Base-by-base conservation (phyloP, 2,797 vertebrate genomes). In the Oreochromis mossambicus region DNA sequence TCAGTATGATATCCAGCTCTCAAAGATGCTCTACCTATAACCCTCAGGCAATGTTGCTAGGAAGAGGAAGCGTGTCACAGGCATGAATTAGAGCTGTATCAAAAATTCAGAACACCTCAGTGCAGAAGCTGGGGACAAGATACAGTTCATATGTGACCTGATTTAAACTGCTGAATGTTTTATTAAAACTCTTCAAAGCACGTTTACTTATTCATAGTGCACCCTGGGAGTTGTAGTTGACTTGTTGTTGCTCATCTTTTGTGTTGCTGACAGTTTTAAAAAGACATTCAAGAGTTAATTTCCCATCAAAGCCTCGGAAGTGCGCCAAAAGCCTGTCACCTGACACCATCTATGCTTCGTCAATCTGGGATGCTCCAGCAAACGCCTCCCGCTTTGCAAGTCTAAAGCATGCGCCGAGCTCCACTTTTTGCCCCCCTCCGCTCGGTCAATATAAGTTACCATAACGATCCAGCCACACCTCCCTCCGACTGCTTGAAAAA, bases 391-490 rank as follows among this genome's bases (percentile, higher is more conserved):
- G 36, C 8, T 80, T 32, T 79, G 48, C 56, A 61, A 51, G 58
- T 83, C 55, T 26, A 84, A 63, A 73, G 58, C 32, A 34, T 32
- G 83, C 17, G 63, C 43, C 34, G 13, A 85, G 19, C 56, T 83
- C 50, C 12, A 56, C 38, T 36, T 54, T 66, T 83, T 63, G 41
- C 5, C 43, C n/a, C 63, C 34, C 11, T 38, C 61, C 3, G 11
- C 58, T 36, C 58, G 19, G 19, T 7, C 38, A 41, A 55, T 84
- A 76, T 26, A 83, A 89, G 78, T 88, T 91, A 85, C 89, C 86
- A 88, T 88, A 92, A 90, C 55, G 38, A 89, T 88, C n/a, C 48
- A 24, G 78, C 86, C 89, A 88, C 89, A 87, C 83, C 91, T 85
- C 87, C 82, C 66, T 24, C 82, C 54, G 19, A 26, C 38, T 80